phyloP scores from a whole-genome alignment of 2,888 invertebrate genomes.

The Allolobophora icterica region DNA sequence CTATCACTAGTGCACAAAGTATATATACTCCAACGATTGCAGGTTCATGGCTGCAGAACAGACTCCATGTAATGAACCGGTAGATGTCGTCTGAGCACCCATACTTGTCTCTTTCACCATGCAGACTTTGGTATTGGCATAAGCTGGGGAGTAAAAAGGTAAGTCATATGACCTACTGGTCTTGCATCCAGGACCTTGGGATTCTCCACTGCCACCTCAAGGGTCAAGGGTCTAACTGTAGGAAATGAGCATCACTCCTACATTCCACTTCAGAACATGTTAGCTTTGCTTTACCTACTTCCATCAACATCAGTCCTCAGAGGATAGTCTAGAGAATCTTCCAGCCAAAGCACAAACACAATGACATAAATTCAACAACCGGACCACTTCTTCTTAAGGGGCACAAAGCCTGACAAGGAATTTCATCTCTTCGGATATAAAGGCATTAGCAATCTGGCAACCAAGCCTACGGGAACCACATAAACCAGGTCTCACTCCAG shows the following conservation, averaged over 20 bases:
- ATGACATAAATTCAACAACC: background rate
- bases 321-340: background rate
- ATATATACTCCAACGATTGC: background rate
- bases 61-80: background rate
- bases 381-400: background rate
- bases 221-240: too few relatives aligned
- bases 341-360: background rate
- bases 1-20: background rate
- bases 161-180: background rate
- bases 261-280: background rate
- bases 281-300: background rate
- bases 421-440: background rate
- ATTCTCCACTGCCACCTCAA: background rate
- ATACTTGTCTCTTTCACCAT: background rate
- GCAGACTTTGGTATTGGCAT: background rate
- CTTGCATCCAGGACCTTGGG: background rate
- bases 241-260: background rate
- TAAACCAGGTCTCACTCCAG: background rate
- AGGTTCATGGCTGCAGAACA: background rate
- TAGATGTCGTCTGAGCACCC: background rate
- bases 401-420: background rate
- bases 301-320: slow-evolving; percentile 8
- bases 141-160: background rate
- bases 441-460: background rate
- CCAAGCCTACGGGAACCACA: background rate